Base-by-base conservation (phyloP, 2,888 invertebrate genomes). In the Cephus nigrinus region DNA sequence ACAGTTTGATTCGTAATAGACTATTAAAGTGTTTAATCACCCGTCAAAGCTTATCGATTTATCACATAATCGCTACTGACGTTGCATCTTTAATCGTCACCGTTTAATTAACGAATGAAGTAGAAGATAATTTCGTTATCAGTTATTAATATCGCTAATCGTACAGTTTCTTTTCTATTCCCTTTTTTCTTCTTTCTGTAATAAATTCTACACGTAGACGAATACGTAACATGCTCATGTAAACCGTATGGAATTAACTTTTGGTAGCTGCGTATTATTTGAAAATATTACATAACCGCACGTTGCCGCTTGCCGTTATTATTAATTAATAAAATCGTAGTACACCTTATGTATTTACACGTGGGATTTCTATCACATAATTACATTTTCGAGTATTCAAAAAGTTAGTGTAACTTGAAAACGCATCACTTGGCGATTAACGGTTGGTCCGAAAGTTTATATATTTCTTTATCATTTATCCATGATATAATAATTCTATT, bases 371-470 rank as follows among this genome's bases (percentile, higher is more conserved):
- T 84, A 86, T 84, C 81, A 83, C 84, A 84, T 83, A 81, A 40
- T 84, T 83, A 86, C 82, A 85, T 33, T 32, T 81, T 83, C 83
- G 84, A 83, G 80, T 86, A 83, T 85, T 83, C 84, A 83, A 85
- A 86, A 71, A 85, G 85, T 82, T 82, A 82, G 77, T 81, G 82
- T 84, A 84, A 81, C 80, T 81, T 83, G 84, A 85, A 55, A 84
- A 82, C 85, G 84, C 83, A 82, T 83, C 80, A 80, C 73, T 81
- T 83, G 82, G 84, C 83, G 84, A 86, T 71, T 12, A 30, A 30
- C 84, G 85, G 84, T 85, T 83, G 83, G 84, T 86, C 84, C 86
- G 85, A 86, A 85, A 85, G 84, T 79, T 81, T 80, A 79, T 78
- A 79, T 74, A 77, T 55, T 23, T 55, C 2, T 23, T 55, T 23